A percentile compares a stretch with the other conserved stretches of the same genome.
These are phyloP conservation scores for Doryteuthis pealeii DNA, from an alignment of 1,140 invertebrate species.

Conservation along the genomic window DNA sequence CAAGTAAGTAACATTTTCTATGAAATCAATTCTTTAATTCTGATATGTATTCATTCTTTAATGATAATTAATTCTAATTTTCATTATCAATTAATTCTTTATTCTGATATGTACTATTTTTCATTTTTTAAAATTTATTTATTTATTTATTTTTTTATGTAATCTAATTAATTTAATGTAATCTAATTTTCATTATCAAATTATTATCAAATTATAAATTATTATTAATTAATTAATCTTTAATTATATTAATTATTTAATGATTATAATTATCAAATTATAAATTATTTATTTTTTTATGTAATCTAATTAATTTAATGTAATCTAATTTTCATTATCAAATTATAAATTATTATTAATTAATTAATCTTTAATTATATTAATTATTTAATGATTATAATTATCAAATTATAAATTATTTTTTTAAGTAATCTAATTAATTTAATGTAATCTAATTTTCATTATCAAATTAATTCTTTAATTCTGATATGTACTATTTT, in stretches of 20 bases:
- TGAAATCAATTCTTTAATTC: not conserved
- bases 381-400: too few species aligned
- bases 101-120: not conserved
- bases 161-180: not conserved
- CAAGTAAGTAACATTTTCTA: constrained; percentile 67
- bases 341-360: too few species aligned
- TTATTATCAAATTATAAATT: too few species aligned
- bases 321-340: too few species aligned
- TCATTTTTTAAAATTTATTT: not conserved
- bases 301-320: not conserved
- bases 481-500: too few species aligned
- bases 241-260: too few species aligned
- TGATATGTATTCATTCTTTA: not conserved
- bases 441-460: not conserved
- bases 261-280: too few species aligned
- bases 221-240: too few species aligned
- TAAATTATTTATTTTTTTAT: not conserved
- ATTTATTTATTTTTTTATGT: not conserved
- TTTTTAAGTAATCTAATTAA: not conserved
- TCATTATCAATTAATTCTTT: not conserved
- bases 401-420: too few species aligned
- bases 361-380: too few species aligned
- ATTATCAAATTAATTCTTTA: too few species aligned
- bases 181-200: too few species aligned
- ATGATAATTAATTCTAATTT: not conserved